Evolutionary conservation across 2,113 vertebrate species (phyloP).

Genomic region (Mus musculus): GRCm39 chr12:75950001-75950500

Average conservation of each 20-base stretch:
- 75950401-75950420: neutral
- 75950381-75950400: neutral
- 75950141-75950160: neutral
- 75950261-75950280: neutral
- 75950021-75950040: neutral
- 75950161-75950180: neutral
- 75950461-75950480: neutral
- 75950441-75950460: neutral
- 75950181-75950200: slow-evolving; percentile 1
- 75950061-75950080: no score
- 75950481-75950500: neutral
- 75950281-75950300: neutral
- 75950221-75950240: neutral
- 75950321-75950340: neutral
- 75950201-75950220: neutral
- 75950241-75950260: neutral
- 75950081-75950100: no score
- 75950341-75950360: neutral
- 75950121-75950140: neutral
- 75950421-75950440: neutral
- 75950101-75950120: neutral
- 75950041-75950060: neutral
- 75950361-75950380: neutral
- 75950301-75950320: neutral
- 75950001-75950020: neutral